Base-by-base conservation (phyloP, 2,888 invertebrate genomes). In the Antitype chi region DNA sequence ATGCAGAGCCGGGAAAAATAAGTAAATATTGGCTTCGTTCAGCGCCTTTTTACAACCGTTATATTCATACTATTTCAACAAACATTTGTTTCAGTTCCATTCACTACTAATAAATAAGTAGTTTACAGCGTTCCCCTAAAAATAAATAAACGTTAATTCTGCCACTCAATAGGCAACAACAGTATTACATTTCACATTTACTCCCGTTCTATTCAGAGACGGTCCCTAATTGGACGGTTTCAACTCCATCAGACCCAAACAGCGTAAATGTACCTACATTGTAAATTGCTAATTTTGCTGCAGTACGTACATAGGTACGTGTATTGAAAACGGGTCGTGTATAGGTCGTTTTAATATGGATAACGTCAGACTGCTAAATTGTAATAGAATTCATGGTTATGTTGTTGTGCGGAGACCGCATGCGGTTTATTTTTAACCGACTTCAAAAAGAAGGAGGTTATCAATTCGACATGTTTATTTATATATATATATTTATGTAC, bases 231-330 rank as follows among this genome's bases (percentile, higher is more conserved):
- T 80, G 76, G 70, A 72, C 38, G 67, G 73, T 74, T 85, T 55
- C 70, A 72, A 72, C 64, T 66, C 70, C 28, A 85, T 73, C 73
- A 76, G 72, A 62, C 68, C 57, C 59, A 79, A 82, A 74, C 70
- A 74, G 53, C 57, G 60, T 47, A 49, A 78, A 81, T 80, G 80
- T 74, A 80, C 47, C 28, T 70, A 78, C 76, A 76, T 63, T 72
- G 71, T 76, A 78, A 78, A 78, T 78, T 77, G 70, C 78, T 76
- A 72, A 80, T 84, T 72, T 62, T 47, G 53, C 59, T 70, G 76
- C 69, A 76, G 64, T 47, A 47, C 38, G 13, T 70, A 62, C 53
- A 13, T 49, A 59, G 1, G n/a, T 32, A 76, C 17, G 38, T 59
- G 32, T 59, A 77, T 71, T 67, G 49, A 64, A 74, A 80, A 60